Conservation (phyloP, 1,140 invertebrate genomes). For the Caerostris extrusa region DNA sequence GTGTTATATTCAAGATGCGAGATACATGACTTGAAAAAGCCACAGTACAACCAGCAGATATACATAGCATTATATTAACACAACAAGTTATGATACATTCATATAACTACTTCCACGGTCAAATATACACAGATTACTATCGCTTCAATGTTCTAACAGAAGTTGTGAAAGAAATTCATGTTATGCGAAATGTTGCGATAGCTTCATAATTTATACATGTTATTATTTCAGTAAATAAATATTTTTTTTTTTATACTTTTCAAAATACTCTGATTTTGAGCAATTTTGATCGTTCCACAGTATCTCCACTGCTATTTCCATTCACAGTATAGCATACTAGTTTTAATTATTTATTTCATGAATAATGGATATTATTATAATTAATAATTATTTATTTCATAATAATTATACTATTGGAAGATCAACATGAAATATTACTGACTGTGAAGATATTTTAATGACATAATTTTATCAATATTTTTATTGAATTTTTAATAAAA, state of each 20-base stretch:
- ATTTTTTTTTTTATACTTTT: background rate
- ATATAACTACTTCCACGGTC: constrained; percentile 1
- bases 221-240: background rate
- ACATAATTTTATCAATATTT: too few relatives aligned
- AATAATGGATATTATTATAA: too few relatives aligned
- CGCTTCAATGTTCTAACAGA: background rate
- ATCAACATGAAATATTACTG: too few relatives aligned
- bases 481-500: too few relatives aligned
- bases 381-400: too few relatives aligned
- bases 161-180: background rate
- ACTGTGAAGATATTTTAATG: too few relatives aligned
- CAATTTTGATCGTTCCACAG: background rate
- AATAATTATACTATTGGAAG: too few relatives aligned
- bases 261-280: constrained; percentile 28
- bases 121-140: constrained; percentile 22
- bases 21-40: background rate
- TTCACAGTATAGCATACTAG: too few relatives aligned
- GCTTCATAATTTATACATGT: background rate
- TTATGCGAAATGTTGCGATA: background rate
- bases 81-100: constrained; percentile 42
- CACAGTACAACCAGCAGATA: constrained; percentile 50
- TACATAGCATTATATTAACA: constrained; percentile 43
- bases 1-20: constrained; percentile 11
- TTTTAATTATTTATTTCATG: too few relatives aligned
- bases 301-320: too few relatives aligned